These are phyloP conservation scores for Formica aserva DNA, from an alignment of 2,888 invertebrate genomes.

Conservation along the genomic window DNA sequence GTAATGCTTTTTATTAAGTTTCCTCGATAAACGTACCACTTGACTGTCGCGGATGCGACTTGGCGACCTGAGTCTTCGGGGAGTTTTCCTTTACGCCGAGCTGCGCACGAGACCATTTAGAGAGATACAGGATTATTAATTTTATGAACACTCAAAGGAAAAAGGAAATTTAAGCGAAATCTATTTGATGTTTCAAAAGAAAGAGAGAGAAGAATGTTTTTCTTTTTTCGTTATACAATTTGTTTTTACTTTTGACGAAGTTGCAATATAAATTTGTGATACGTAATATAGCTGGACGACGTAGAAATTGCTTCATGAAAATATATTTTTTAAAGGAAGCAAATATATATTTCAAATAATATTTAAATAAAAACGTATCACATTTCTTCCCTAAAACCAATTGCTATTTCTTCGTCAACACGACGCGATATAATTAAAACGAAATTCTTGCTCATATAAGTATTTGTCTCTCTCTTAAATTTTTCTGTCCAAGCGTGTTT, in stretches of 20 bases:
- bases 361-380: neutral
- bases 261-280: slow-evolving; percentile 41
- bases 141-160: slow-evolving; percentile 50
- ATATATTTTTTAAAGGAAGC: slow-evolving; percentile 1
- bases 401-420: slow-evolving; percentile 10
- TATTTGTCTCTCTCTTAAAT: slow-evolving; percentile 55
- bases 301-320: neutral
- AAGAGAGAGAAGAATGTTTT: neutral
- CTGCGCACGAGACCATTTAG: slow-evolving; percentile 37
- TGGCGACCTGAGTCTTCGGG: slow-evolving; percentile 39
- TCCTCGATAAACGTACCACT: slow-evolving; percentile 46
- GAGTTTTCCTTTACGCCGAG: slow-evolving; percentile 46
- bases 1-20: slow-evolving; percentile 54
- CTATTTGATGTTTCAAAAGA: slow-evolving; percentile 5
- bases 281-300: slow-evolving; percentile 14
- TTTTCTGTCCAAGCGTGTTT: slow-evolving; percentile 70
- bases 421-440: slow-evolving; percentile 73
- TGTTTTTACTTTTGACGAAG: slow-evolving; percentile 31
- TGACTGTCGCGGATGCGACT: slow-evolving; percentile 52
- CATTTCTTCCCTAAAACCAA: neutral
- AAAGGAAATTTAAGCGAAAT: slow-evolving; percentile 38
- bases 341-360: neutral
- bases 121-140: slow-evolving; percentile 54
- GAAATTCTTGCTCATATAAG: slow-evolving; percentile 67
- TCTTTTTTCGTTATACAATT: slow-evolving; percentile 3